Evolutionary conservation across 2,888 invertebrate genomes (phyloP), one percentile per base, ranked within the genome.

Genomic region (Uloborus plumipes): DNA sequence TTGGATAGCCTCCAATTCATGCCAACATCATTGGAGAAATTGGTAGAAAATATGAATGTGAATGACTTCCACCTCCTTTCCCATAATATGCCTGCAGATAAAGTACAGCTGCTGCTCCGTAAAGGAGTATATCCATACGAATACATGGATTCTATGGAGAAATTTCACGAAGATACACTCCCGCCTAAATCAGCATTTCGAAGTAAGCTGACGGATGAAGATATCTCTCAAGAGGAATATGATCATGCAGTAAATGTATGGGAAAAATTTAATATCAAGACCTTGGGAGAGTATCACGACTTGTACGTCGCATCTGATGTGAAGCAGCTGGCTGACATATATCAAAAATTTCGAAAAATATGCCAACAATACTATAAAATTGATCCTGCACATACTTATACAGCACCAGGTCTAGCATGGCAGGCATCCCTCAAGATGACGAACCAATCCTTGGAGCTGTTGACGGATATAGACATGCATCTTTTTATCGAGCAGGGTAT

Each of bases 301-400:
- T 49, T 87, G 2, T 88, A 88, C 73, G 31, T 85, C 0, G 61
- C 79, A 39, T 73, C 81, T 16, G 87, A 87, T 83, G 81, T 84
- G 0, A 55, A 85, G 4, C 77, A 86, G 2, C 82, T 87, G 9
- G 86, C 86, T 9, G 85, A 86, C 62, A 84, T 86, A 0, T 87
- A 87, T 80, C 86, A 87, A 76, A 84, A 80, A 14, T 88, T 87
- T 85, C 59, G 87, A 53, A 69, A 70, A 13, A 69, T 85, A 13
- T 85, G 85, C 20, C 20, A 86, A 15, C 31, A 69, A 13, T 51
- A 84, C 31, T 87, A 87, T 65, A 55, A 85, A 15, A 74, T 87
- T 6, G 87, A 88, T n/a, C n/a, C 73, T 86, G 86, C 0, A 2
- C 73, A 85, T 59, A n/a, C 86, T 87, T 49, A 85, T 84, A 84